Evolutionary conservation across 1,140 invertebrate species (phyloP), one percentile per base, ranked within the genome.

Genomic region (Drosophila nannoptera): DNA sequence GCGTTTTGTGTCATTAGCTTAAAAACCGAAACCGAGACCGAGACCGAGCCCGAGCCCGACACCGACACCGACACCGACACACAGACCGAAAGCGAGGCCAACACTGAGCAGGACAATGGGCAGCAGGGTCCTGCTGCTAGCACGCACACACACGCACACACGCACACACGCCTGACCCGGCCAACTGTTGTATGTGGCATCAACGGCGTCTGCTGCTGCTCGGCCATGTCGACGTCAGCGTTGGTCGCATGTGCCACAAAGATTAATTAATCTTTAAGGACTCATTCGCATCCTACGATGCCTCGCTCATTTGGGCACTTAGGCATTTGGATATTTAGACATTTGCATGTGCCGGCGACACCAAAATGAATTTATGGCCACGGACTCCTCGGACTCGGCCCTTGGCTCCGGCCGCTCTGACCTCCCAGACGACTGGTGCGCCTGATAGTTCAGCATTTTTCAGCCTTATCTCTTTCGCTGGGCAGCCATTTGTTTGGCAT

Each of bases 251-350:
- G 86, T 88, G 77, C 77, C 73, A 84, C 77, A 77, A 82, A 88
- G 87, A 88, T 88, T 88, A 88, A 88, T 88, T 88, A 88, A 88
- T 88, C 87, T 88, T 88, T 82, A 88, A 88, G 87, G 87, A 88
- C 82, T 86, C 82, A 81, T 86, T 86, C 65, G 74, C 76, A 73
- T 50, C 55, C 40, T 43, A 14, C 40, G 40, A 53, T 54, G 46
- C 54, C 62, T 64, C 71, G 56, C 73, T 78, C 76, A 83, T 83
- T 22, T 22, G 22, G 22, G 22, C 22, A 22, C 22, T 22, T 83
- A 73, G 73, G 75, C 73, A 73, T 73, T 77, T 83, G 62, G 73
- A 58, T 68, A 73, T 60, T 61, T 59, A 38, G 62, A 72, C 69
- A 84, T 84, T 84, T 84, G 80, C 80, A 84, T 84, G 81, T 80